phyloP scores from a whole-genome alignment of 1,140 invertebrate species.

The Heliconius eleuchia region DNA sequence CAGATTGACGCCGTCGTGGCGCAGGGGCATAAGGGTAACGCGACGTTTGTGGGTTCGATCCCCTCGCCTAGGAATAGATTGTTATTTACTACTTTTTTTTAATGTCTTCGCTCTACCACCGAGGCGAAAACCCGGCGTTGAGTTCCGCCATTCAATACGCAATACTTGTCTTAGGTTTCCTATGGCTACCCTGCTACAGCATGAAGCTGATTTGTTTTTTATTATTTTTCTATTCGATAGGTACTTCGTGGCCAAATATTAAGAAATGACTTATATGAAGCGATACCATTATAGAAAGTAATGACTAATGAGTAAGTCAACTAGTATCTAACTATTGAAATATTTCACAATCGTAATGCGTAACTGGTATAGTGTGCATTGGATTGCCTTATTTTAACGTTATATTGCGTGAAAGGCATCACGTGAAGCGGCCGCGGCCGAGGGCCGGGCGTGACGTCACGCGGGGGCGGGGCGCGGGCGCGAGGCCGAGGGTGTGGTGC shows the following conservation, averaged over 20 bases:
- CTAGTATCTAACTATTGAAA: constrained; percentile 18
- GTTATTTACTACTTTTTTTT: no score
- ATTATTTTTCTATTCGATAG: not conserved
- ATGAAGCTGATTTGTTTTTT: no score
- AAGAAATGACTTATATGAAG: not conserved
- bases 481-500: constrained; percentile 73
- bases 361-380: constrained; percentile 20
- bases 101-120: no score
- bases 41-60: no score
- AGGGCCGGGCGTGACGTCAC: constrained; percentile 65
- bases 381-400: constrained; percentile 51
- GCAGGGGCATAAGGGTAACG: no score
- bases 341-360: constrained; percentile 41
- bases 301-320: not conserved
- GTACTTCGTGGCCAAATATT: not conserved
- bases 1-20: no score
- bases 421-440: constrained; percentile 52
- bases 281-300: constrained; percentile 13
- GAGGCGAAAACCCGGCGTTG: no score
- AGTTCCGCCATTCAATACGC: no score
- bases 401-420: constrained; percentile 62
- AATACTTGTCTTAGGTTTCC: no score
- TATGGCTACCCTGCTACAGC: no score
- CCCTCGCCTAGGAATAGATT: no score
- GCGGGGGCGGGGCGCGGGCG: constrained; percentile 38